Evolutionary conservation across 2,797 vertebrate genomes (phyloP).

Genomic region (Enoplosus armatus): DNA sequence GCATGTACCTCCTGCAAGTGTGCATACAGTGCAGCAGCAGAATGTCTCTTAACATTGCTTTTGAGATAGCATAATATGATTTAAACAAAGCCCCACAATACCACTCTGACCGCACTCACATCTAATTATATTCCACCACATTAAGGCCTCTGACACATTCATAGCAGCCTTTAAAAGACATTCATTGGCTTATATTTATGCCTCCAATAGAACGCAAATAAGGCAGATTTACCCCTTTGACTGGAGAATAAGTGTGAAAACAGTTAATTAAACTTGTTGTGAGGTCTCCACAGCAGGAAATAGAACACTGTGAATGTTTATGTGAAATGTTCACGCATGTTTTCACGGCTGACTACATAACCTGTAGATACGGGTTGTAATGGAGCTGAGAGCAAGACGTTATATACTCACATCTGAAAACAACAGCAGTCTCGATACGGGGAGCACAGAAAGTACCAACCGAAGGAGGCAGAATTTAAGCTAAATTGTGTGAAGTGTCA

Average conservation of each 20-base stretch:
- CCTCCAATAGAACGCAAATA: conserved; percentile 60
- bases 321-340: conserved; percentile 24
- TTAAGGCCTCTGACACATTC: conserved; percentile 59
- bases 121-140: conserved; percentile 69
- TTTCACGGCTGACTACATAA: conserved; percentile 42
- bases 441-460: not conserved
- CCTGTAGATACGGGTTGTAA: conserved; percentile 26
- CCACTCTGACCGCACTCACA: conserved; percentile 48
- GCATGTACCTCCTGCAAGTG: conserved; percentile 50
- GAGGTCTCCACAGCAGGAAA: conserved; percentile 42
- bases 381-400: conserved; percentile 44
- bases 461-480: conserved; percentile 30
- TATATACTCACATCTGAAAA: conserved; percentile 30
- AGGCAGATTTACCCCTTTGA: conserved; percentile 61
- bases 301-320: conserved; percentile 28
- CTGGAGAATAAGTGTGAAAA: conserved; percentile 66
- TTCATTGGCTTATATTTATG: conserved; percentile 47
- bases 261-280: conserved; percentile 60
- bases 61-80: conserved; percentile 51
- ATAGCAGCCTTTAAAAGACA: conserved; percentile 50
- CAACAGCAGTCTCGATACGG: conserved; percentile 10
- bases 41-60: conserved; percentile 49
- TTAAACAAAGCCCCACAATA: conserved; percentile 57
- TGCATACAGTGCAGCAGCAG: conserved; percentile 31
- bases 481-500: conserved; percentile 24